A percentile compares a stretch with the other conserved stretches of the same genome.
These are phyloP conservation scores for Podarcis muralis DNA, from an alignment of 2,113 vertebrate species.

Conservation along the genomic window DNA sequence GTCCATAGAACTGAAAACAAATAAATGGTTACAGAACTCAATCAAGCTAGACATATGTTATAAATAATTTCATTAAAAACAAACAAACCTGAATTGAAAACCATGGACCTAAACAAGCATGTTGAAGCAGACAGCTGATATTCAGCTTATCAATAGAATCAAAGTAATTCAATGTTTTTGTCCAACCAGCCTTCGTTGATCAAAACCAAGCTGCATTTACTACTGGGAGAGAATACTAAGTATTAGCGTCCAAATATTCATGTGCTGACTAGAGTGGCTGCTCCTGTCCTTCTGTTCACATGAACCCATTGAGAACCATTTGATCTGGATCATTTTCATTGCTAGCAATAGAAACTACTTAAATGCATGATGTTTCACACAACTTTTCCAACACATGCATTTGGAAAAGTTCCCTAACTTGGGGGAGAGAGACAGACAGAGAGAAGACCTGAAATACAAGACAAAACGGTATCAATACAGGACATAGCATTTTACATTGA, in stretches of 20 bases:
- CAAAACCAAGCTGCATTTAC: slow-evolving; percentile 7
- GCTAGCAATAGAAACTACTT: too few relatives aligned
- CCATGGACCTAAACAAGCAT: slow-evolving; percentile 14
- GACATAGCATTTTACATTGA: too few relatives aligned
- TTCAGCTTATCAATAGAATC: slow-evolving; percentile 33
- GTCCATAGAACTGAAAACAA: slow-evolving; percentile 24
- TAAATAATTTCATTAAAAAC: slow-evolving; percentile 40
- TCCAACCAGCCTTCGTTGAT: slow-evolving; percentile 20
- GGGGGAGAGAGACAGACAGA: too few relatives aligned
- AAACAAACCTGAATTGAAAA: not conserved
- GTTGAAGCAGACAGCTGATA: slow-evolving; percentile 28
- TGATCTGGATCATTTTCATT: too few relatives aligned
- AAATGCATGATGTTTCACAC: too few relatives aligned
- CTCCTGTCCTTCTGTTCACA: not conserved
- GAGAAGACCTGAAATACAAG: too few relatives aligned
- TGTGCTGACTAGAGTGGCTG: not conserved
- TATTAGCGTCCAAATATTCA: not conserved
- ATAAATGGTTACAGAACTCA: slow-evolving; percentile 6
- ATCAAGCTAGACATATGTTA: not conserved
- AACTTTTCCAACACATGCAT: too few relatives aligned
- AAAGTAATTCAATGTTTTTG: slow-evolving; percentile 44
- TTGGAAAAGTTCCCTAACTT: not conserved
- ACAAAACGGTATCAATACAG: too few relatives aligned
- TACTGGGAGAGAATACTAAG: not conserved
- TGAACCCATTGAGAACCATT: not conserved